Base-by-base conservation (phyloP, 2,797 vertebrate genomes). In the Pristis pectinata region DNA sequence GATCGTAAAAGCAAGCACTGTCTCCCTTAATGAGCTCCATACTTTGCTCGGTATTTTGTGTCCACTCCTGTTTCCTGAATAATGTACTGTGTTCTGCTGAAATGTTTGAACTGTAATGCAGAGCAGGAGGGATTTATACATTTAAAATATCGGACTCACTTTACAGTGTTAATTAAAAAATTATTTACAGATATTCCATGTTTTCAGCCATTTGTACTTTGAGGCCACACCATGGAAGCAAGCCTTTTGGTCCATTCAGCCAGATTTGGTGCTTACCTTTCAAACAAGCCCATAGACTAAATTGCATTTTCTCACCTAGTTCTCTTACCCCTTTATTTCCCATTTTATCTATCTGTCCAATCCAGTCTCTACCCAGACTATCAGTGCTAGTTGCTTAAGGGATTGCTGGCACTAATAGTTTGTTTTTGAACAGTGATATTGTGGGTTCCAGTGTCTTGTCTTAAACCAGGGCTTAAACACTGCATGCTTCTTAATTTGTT, bases 111-210 rank as follows among this genome's bases (percentile, higher is more conserved):
- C 92, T 94, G 27, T 94, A 76, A 56, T 94, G 44, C 30, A 94
- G 94, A 94, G 67, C 70, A 74, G 92, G 44, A 53, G 44, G 53
- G 70, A 17, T 53, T 15, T 49, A n/a, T 30, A 10, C 13, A 1
- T 76, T 74, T 74, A 49, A 74, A 94, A 94, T 94, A 76, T 19
- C 74, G 70, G 27, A 94, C 41, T 41, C 67, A 74, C 67, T 93
- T 93, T 93, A 44, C 15, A 19, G 70, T 2, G 41, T 94, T 76
- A 24, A 94, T 94, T 76, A 53, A n/a, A 93, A 72, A 56, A 44
- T 53, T 94, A 94, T 94, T 94, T 94, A 17, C 92, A 94, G 44
- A 53, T 74, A 64, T 92, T 92, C 61, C 19, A 70, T 22, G 83
- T 17, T 59, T 87, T 53, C 56, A 15, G 30, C 13, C 17, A 8